A percentile compares a stretch with the other conserved stretches of the same genome.
phyloP scores from a whole-genome alignment of 2,113 vertebrate species.

The Phocoena sinus region DNA sequence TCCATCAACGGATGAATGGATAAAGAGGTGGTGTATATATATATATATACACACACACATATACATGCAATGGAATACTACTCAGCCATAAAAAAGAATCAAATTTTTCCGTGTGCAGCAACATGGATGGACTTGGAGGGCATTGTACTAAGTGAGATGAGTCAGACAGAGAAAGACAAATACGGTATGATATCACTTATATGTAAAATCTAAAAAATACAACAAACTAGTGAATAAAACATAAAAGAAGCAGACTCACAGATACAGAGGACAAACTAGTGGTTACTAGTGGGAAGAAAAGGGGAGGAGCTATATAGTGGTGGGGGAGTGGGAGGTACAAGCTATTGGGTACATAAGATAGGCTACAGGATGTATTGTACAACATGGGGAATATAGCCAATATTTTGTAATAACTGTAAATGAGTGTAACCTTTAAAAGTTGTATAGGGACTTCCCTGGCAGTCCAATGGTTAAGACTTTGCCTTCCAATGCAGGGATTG shows the following conservation, averaged over 20 bases:
- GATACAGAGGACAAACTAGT: not conserved
- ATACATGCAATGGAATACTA: not conserved
- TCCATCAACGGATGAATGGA: not conserved
- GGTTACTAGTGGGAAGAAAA: not conserved
- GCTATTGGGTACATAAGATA: not conserved
- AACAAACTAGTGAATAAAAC: not conserved
- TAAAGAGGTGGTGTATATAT: not conserved
- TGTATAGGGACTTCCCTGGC: not conserved
- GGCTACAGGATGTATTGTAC: not conserved
- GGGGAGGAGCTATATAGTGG: not conserved
- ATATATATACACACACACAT: not conserved
- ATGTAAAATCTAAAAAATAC: not conserved
- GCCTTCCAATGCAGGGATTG: too few relatives aligned
- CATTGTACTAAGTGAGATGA: not conserved
- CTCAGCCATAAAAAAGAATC: not conserved
- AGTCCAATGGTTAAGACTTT: too few relatives aligned
- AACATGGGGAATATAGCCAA: not conserved
- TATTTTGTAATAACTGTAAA: not conserved
- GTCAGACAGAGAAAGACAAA: not conserved
- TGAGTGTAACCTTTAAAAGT: not conserved
- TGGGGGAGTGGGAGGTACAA: too few relatives aligned
- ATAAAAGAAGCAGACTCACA: not conserved
- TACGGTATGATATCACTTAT: not conserved
- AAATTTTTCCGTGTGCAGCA: not conserved
- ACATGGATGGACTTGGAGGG: not conserved